phyloP scores from a whole-genome alignment of 2,113 vertebrate genomes.

The Mugil cephalus region DNA sequence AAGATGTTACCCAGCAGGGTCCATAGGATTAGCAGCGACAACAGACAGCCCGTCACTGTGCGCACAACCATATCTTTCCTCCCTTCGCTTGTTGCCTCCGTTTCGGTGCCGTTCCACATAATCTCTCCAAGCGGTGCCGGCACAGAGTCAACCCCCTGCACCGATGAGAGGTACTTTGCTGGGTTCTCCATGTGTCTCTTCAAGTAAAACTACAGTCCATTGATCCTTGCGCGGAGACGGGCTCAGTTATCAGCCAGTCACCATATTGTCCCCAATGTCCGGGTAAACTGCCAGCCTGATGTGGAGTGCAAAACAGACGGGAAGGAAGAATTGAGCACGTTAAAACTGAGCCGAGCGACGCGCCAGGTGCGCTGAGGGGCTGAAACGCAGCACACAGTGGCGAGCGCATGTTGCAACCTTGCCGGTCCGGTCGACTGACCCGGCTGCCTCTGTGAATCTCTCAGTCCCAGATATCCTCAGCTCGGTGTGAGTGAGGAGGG shows the following conservation, averaged over 20 bases:
- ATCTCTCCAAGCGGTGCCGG: slow-evolving; percentile 70
- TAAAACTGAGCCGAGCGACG: slow-evolving; percentile 45
- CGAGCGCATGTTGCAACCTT: slow-evolving; percentile 69
- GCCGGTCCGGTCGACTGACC: slow-evolving; percentile 58
- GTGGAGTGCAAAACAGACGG: slow-evolving; percentile 40
- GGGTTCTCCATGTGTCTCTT: slow-evolving; percentile 77
- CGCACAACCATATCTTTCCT: slow-evolving; percentile 76
- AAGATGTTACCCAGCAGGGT: slow-evolving; percentile 93
- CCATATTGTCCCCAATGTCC: slow-evolving; percentile 43
- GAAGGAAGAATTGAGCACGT: slow-evolving; percentile 28
- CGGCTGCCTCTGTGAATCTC: slow-evolving; percentile 50
- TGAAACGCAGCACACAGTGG: slow-evolving; percentile 47
- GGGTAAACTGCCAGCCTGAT: slow-evolving; percentile 29
- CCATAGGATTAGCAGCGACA: slow-evolving; percentile 92
- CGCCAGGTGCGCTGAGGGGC: slow-evolving; percentile 50
- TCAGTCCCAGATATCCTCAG: slow-evolving; percentile 57
- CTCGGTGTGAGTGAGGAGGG: slow-evolving; percentile 47
- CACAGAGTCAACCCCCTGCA: slow-evolving; percentile 65
- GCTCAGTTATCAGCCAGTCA: slow-evolving; percentile 52
- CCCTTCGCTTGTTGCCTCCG: slow-evolving; percentile 62
- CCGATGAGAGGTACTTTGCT: slow-evolving; percentile 79
- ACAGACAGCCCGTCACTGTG: slow-evolving; percentile 87
- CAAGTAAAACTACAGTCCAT: slow-evolving; percentile 68
- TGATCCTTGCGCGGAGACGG: slow-evolving; percentile 46
- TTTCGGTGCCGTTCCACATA: slow-evolving; percentile 82